A percentile compares a stretch with the other conserved stretches of the same genome.
Evolutionary conservation across 2,113 vertebrate species (phyloP).

Genomic region (Microtus pennsylvanicus): DNA sequence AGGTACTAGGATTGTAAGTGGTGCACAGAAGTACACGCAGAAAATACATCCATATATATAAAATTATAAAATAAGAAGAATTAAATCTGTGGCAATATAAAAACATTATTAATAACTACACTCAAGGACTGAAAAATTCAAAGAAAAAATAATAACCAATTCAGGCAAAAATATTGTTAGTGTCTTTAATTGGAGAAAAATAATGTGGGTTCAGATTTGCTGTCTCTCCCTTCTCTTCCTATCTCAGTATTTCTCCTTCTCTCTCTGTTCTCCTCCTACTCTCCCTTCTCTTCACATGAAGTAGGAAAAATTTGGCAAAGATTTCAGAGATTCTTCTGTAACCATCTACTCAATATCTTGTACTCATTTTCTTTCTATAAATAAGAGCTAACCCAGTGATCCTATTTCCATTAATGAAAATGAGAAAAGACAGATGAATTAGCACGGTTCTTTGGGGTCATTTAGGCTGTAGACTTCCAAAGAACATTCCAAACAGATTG

Average conservation of each 20-base stretch:
- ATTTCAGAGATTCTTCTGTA: neutral
- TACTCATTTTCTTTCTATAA: constrained; percentile 2
- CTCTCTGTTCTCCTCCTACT: neutral
- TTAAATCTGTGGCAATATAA: constrained; percentile 62
- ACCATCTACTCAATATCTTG: constrained; percentile 21
- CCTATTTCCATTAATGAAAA: constrained; percentile 2
- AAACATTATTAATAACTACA: constrained; percentile 75
- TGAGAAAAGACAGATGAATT: neutral
- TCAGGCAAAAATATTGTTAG: constrained; percentile 53
- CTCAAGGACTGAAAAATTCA: constrained; percentile 66
- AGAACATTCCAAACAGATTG: neutral
- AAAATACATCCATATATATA: neutral
- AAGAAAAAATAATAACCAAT: constrained; percentile 80
- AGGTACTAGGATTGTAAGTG: neutral
- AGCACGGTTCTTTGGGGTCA: neutral
- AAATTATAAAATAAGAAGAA: neutral
- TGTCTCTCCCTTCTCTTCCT: neutral
- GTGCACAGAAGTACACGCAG: neutral
- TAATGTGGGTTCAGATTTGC: neutral
- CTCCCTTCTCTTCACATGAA: neutral
- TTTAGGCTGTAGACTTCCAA: neutral
- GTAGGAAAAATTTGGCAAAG: neutral
- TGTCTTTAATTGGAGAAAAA: neutral
- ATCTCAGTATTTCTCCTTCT: neutral
- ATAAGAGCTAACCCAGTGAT: constrained; percentile 42